Evolutionary conservation across 2,113 vertebrate species (phyloP).

Genomic region (Macquaria ambigua): DNA sequence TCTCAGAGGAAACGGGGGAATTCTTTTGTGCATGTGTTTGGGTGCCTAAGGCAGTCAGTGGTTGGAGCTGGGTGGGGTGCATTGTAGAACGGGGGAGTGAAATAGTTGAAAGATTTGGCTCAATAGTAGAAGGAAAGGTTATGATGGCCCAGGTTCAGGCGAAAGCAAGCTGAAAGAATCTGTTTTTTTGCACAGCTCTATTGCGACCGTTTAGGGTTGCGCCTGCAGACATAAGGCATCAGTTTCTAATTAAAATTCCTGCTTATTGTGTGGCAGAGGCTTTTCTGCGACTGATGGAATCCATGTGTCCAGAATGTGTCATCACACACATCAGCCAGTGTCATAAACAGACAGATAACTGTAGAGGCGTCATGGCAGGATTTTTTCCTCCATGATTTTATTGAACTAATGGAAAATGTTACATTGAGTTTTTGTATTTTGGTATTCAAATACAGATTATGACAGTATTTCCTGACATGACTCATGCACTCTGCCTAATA

Average conservation of each 20-base stretch:
- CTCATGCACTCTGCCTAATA: neutral
- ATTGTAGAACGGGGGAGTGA: conserved; percentile 45
- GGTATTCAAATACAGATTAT: neutral
- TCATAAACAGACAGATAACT: conserved; percentile 22
- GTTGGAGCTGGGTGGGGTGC: conserved; percentile 60
- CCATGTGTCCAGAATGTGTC: conserved; percentile 68
- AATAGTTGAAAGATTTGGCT: conserved; percentile 58
- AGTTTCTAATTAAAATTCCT: conserved; percentile 72
- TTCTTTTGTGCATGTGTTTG: conserved; percentile 66
- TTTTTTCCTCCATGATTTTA: neutral
- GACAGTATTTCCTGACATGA: conserved; percentile 10
- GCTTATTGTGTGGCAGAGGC: conserved; percentile 59
- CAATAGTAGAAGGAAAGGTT: conserved; percentile 37
- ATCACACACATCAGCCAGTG: conserved; percentile 16
- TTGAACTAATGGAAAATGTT: neutral
- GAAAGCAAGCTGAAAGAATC: conserved; percentile 29
- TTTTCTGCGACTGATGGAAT: conserved; percentile 62
- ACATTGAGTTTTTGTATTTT: conserved; percentile 9
- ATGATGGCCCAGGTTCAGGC: conserved; percentile 41
- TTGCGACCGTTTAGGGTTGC: conserved; percentile 18
- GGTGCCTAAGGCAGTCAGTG: conserved; percentile 52
- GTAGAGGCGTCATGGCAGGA: neutral
- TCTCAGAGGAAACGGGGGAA: conserved; percentile 68
- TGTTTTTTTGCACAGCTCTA: conserved; percentile 8
- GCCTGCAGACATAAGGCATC: conserved; percentile 58